These are phyloP conservation scores for Caenorhabditis japonica DNA, from an alignment of 2,888 invertebrate genomes.

Conservation along the genomic window DNA sequence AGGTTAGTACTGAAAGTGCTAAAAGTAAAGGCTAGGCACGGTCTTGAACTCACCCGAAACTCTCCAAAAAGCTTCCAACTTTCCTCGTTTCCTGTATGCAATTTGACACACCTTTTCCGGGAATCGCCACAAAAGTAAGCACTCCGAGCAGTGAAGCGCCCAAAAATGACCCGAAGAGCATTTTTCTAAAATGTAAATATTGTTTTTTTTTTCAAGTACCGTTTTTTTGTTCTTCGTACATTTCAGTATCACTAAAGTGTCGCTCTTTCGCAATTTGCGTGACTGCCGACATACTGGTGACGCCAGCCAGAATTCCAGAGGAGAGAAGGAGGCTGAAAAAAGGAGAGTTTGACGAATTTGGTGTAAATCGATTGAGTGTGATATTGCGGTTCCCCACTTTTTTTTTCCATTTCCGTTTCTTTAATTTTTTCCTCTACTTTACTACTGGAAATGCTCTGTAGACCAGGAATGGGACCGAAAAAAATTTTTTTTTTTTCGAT, in stretches of 20 bases:
- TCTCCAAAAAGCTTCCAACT: no score
- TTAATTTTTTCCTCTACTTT: no score
- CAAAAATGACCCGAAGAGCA: conserved; percentile 48
- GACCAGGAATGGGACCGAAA: no score
- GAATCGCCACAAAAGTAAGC: conserved; percentile 46
- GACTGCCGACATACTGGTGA: conserved; percentile 19
- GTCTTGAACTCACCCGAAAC: no score
- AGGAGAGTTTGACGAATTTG: no score
- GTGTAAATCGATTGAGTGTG: no score
- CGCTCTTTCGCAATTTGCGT: conserved; percentile 10
- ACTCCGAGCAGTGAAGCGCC: conserved; percentile 38
- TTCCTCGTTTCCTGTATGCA: conserved; percentile 54
- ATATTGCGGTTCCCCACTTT: no score
- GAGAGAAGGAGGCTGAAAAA: conserved; percentile 14
- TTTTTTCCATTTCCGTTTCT: no score
- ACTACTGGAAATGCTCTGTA: no score
- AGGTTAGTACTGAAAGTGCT: conserved; percentile 22
- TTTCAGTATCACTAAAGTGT: conserved; percentile 48
- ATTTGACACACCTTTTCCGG: conserved; percentile 48
- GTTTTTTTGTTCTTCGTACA: no score
- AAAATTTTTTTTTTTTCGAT: no score
- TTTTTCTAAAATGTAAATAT: conserved; percentile 26
- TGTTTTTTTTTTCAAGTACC: no score
- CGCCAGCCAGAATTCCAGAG: conserved; percentile 36
- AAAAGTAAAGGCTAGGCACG: not conserved